Percentiles rank a stretch among this genome's conserved stretches.
phyloP scores from a whole-genome alignment of 2,888 invertebrate genomes.

The Perizoma affinitatum region DNA sequence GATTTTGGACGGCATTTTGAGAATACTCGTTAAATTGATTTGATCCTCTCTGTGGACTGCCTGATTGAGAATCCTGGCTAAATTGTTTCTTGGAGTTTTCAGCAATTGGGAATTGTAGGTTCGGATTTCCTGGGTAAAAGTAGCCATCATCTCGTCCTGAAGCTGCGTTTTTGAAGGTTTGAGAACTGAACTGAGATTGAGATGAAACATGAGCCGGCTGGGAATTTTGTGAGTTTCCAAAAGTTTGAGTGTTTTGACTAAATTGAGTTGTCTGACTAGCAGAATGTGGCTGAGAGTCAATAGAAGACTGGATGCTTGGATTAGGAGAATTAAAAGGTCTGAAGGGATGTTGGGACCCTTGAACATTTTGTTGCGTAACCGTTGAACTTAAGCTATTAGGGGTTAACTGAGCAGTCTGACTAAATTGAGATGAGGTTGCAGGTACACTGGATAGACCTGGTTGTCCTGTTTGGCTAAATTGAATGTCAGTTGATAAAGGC shows the following conservation, averaged over 20 bases:
- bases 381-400: constrained; percentile 4
- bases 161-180: constrained; percentile 18
- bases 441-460: constrained; percentile 29
- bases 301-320: constrained; percentile 20
- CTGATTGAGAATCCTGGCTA: constrained; percentile 21
- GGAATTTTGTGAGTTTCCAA: constrained; percentile 13
- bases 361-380: constrained; percentile 8
- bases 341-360: constrained; percentile 20
- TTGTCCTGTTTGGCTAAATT: constrained; percentile 33
- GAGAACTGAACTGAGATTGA: constrained; percentile 16
- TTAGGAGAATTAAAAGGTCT: constrained; percentile 18
- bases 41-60: constrained; percentile 3
- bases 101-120: constrained; percentile 7
- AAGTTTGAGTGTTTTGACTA: constrained; percentile 20
- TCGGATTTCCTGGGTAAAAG: constrained; percentile 13
- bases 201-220: constrained; percentile 13
- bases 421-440: constrained; percentile 32
- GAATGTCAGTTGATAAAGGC: constrained; percentile 8
- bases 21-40: constrained; percentile 25
- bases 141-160: constrained; percentile 21
- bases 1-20: constrained; percentile 6
- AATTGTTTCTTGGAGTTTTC: constrained; percentile 17
- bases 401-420: constrained; percentile 18
- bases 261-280: constrained; percentile 24
- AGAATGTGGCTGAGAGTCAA: constrained; percentile 30